Base-by-base conservation (phyloP, 2,797 vertebrate species). In the Sebastes vulpes region DNA sequence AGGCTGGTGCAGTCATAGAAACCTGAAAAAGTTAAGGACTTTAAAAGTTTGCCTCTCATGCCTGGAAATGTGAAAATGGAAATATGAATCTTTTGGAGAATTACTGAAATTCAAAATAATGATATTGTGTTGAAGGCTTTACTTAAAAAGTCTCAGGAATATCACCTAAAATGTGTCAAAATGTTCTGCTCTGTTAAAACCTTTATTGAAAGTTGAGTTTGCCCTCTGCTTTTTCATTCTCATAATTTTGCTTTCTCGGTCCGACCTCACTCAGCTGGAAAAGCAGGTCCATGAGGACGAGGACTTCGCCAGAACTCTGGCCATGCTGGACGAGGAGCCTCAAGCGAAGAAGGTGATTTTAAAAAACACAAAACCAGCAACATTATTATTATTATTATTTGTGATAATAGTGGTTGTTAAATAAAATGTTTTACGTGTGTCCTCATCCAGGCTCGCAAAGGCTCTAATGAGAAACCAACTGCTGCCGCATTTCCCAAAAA, bases 231-330 rank as follows among this genome's bases (percentile, higher is more conserved):
- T 35, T 61, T 21, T 42, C 2, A 20, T 42, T 14, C 26, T 78
- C 12, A 14, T 29, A 1, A 0, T 61, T 31, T 35, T 46, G 18
- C 5, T 20, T 32, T 56, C 11, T 53, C 3, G 2, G 3, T 63
- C 11, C 61, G 6, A 75, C 63, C 48, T 72, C 12, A 66, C 21
- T 59, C 79, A 99, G 98, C 63, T 98, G 92, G 98, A 99, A 86
- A 97, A 96, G 82, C 98, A 98, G 65, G 84, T 99, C 53, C 99
- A 99, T 18, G 97, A 98, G 66, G 98, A 99, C 86, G 98, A 98
- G 76, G 97, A 97, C 80, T 99, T 99, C 96, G 98, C 98, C 53
- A 96, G 89, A 88, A 99, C 99, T 0, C 91, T 99, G 91, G 96
- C 98, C 31, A 96, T 99, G 97, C 72, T 98, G 90, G 98, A 99